These are phyloP conservation scores for Pteruthius melanotis DNA, from an alignment of 2,113 vertebrate genomes.

Conservation along the genomic window DNA sequence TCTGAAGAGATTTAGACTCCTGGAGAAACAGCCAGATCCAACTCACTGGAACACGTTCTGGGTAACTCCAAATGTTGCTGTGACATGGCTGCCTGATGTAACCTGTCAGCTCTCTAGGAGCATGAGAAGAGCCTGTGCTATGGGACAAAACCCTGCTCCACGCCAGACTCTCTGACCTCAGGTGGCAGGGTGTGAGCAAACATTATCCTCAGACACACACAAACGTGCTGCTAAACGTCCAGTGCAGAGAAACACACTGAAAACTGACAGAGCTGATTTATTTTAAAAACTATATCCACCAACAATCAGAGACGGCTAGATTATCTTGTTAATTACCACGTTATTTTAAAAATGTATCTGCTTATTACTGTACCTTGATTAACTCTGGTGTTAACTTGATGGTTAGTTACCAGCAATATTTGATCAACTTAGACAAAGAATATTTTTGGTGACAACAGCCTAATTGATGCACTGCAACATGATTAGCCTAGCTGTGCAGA, in stretches of 20 bases:
- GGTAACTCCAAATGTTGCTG: neutral
- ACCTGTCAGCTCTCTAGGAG: neutral
- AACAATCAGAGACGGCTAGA: neutral
- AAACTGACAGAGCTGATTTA: neutral
- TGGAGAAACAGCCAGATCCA: neutral
- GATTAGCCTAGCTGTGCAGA: neutral
- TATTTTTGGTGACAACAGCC: neutral
- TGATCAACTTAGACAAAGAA: slow-evolving; percentile 42
- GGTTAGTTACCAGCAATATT: slow-evolving; percentile 20
- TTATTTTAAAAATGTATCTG: neutral
- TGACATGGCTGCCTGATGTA: neutral
- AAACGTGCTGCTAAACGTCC: neutral
- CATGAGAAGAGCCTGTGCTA: accelerated
- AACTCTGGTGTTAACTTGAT: slow-evolving; percentile 2
- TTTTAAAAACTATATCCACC: neutral
- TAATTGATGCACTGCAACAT: neutral
- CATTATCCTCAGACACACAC: neutral
- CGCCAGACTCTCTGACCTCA: neutral
- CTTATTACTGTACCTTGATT: slow-evolving; percentile 9
- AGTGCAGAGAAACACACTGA: neutral
- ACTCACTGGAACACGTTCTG: neutral
- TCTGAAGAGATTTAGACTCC: neutral
- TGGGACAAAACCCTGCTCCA: neutral
- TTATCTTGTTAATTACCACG: neutral
- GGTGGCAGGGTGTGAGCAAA: neutral